Evolutionary conservation across 2,888 invertebrate species (phyloP), one percentile per base, ranked within the genome.

Genomic region (Himalopsyche tibetana): DNA sequence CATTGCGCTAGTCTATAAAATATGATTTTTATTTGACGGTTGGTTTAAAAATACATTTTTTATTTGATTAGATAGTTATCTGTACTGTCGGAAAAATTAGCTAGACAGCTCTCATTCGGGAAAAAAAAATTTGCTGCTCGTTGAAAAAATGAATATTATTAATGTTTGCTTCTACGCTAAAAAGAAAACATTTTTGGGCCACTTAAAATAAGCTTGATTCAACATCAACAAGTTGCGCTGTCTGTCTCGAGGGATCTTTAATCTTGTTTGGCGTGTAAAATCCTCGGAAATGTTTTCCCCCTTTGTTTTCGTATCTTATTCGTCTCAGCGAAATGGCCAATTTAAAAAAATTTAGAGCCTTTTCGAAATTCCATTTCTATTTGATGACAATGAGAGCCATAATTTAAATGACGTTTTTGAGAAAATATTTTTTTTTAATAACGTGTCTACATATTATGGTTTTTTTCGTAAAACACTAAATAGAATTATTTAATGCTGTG

Each of bases 171-270:
- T 74, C 36, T 36, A 38, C 38, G 36, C 74, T 36, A 38, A 74
- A 74, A 74, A 74, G 74, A 5, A 74, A 74, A 74, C 74, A 74
- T 74, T 74, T 74, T 74, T 12, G 74, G 74, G 15, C 36, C 38
- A 74, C 74, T 74, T 74, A 74, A 74, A 74, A 74, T 74, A 74
- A 74, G 74, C 74, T 74, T 74, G 38, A 74, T 74, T 38, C 74
- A 74, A 36, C 74, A 74, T 74, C 74, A 74, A 74, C 74, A 74
- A 74, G 74, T 74, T 74, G 36, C 74, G 74, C 15, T 74, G 74
- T 36, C 74, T 74, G 74, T 74, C 74, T 36, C 74, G 15, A 74
- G 74, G 74, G 74, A 74, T 74, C 74, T 74, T 74, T 74, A 74
- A 74, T 74, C 74, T 74, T 36, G 74, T 74, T 74, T 74, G 74